Conservation (phyloP, 2,113 vertebrate species). For the Physeter macrocephalus region DNA sequence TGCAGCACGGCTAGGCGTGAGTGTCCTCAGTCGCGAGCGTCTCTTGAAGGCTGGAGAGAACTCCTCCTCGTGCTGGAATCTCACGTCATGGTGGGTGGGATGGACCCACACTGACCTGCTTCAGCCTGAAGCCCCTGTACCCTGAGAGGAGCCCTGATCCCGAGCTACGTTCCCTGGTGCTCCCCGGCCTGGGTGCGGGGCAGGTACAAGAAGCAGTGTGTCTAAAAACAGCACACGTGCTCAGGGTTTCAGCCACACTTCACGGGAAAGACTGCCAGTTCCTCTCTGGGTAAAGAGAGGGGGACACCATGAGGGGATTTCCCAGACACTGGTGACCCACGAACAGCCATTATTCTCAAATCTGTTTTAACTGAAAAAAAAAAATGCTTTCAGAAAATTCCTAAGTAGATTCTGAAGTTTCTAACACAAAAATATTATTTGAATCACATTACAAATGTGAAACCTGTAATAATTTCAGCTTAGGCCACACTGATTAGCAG, state of each 20-base stretch:
- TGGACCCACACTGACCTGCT: background rate
- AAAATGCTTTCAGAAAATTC: background rate
- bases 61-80: accelerated
- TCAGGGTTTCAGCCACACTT: background rate
- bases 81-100: accelerated
- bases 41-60: background rate
- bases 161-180: accelerated
- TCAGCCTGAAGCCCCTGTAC: accelerated
- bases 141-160: background rate
- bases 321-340: background rate
- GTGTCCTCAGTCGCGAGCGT: accelerated
- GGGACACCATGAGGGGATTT: background rate
- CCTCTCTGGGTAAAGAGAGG: background rate
- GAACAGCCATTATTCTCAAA: background rate
- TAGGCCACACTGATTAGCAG: background rate
- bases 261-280: background rate
- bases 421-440: background rate
- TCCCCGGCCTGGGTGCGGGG: too few relatives aligned
- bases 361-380: background rate
- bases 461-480: background rate
- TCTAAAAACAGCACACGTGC: background rate
- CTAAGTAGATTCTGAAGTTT: background rate
- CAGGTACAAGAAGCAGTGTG: accelerated
- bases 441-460: background rate
- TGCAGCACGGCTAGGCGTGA: accelerated